Percentiles rank a stretch among this genome's conserved stretches.
phyloP scores from a whole-genome alignment of 1,140 invertebrate genomes.

The Hetaerina americana region DNA sequence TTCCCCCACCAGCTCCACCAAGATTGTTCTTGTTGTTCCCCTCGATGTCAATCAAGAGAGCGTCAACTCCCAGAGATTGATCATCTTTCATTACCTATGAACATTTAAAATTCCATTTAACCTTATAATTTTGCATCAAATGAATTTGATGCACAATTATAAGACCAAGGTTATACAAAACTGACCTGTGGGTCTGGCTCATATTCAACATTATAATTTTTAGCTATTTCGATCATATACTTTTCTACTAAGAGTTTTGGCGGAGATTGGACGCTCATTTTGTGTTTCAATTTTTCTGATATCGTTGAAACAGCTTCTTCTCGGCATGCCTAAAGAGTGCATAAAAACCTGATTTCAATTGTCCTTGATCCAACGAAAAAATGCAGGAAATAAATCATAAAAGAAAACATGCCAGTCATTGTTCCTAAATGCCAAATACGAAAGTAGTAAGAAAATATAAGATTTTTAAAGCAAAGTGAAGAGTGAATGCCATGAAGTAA shows the following conservation, averaged over 20 bases:
- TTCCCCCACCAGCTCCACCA: constrained; percentile 28
- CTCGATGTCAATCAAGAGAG: constrained; percentile 59
- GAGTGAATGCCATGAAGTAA: too few species aligned
- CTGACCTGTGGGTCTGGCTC: constrained; percentile 73
- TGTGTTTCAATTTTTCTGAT: constrained; percentile 91
- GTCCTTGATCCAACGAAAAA: too few species aligned
- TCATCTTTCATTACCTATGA: constrained; percentile 63
- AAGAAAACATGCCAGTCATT: too few species aligned
- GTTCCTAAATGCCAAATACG: too few species aligned
- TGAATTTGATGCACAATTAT: not conserved
- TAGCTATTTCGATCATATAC: constrained; percentile 92
- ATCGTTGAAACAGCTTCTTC: constrained; percentile 67
- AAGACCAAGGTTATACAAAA: not conserved
- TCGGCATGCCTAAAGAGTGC: constrained; percentile 48
- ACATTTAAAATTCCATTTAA: constrained; percentile 1
- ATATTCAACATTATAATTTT: constrained; percentile 84
- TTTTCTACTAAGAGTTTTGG: constrained; percentile 92
- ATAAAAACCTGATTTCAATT: too few species aligned
- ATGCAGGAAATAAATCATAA: too few species aligned
- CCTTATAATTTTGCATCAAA: not conserved
- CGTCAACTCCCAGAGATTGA: constrained; percentile 41
- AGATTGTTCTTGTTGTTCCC: constrained; percentile 28
- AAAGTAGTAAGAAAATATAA: too few species aligned
- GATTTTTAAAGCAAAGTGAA: too few species aligned
- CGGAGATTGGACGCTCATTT: constrained; percentile 89